Base-by-base conservation (phyloP, 1,140 invertebrate species). In the Drosophila persimilis region DNA sequence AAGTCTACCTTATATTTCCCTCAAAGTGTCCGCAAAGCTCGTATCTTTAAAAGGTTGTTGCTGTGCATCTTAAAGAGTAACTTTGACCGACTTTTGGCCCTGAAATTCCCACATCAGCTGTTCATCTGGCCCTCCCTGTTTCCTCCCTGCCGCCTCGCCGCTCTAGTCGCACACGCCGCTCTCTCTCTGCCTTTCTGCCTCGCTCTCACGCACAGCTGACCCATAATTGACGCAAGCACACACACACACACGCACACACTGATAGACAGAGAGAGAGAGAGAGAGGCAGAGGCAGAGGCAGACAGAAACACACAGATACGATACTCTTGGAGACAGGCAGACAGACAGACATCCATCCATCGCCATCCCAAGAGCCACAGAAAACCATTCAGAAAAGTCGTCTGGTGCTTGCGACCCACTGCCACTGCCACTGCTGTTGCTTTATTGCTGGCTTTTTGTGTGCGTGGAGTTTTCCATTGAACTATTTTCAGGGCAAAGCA, bases 141-240 rank as follows among this genome's bases (percentile, higher is more conserved):
- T 48, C 53, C 60, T 52, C 43, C 11, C 35, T 39, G 29, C 39
- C 53, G 50, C 69, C 52, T 55, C 31, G 44, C 45, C 29, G 54
- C 41, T 54, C 20, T 60, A 46, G 39, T 39, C 35, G 4, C 35
- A 39, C 35, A 39, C 6, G 20, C n/a, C 22, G n/a, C 45, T 35
- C 13, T 11, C 56, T 58, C 48, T 46, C 60, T 52, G 9, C 9
- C 31, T 35, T 9, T 11, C 31, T 39, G 35, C 11, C 65, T 52
- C 44, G 47, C 77, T 77, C 81, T 86, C 75, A 76, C 73, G 81
- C 83, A 88, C 84, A 86, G 83, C 83, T 86, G 83, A 86, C 83
- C 83, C 83, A 86, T 83, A 86, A 86, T 83, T 88, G 74, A 73
- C 70, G 73, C 69, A 60, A 60, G 64, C 67, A 66, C 52, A 54